Base-by-base conservation (phyloP, 2,113 vertebrate species). In the Varanus komodoensis region DNA sequence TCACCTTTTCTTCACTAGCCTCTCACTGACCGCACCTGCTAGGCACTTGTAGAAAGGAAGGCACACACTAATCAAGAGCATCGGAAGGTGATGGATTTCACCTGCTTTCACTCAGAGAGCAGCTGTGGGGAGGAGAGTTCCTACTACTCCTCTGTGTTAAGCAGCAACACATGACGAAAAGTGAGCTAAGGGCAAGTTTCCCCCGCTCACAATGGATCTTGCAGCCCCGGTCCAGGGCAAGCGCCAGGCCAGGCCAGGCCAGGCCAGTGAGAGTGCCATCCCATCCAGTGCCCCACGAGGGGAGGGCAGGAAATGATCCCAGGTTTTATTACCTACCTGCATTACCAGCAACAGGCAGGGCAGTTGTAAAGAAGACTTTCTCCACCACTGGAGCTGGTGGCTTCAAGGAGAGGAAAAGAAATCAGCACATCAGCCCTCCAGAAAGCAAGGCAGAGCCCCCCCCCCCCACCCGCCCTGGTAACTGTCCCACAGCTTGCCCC, bases 361-460 rank as follows among this genome's bases (percentile, higher is more conserved):
- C 98, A 92, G 99, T 99, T 86, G 99, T 99, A 93, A 99, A 99
- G 97, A 98, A 99, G 71, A 99, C 98, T 91, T 99, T 99, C 94
- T 99, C 99, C 86, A 99, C 98, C 97, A 99, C 99, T 90, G 99
- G 97, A 91, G 97, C 97, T 97, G 98, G 98, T 89, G 98, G 98
- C 96, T 97, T 92, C 95, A 96, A 95, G 78, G 88, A 57, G 11
- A 71, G 38, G 23, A 23, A 15, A 21, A 34, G 29, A 50, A 25
- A 48, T 4, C 23, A 27, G 82, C 21, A 12, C 7, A 19, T 52
- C 21, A 61, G 52, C 21, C n/a, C 32, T 52, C 71, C 6, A 44
- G 34, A 64, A 87, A 21, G 27, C 17, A 77, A 27, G 73, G 14
- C 38, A 44, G 34, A 23, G 29, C 61, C 64, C 3, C 17, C 67